A percentile compares a stretch with the other conserved stretches of the same genome.
These are phyloP conservation scores for Sarcophaga variegata DNA, from an alignment of 2,888 invertebrate species.

Conservation along the genomic window DNA sequence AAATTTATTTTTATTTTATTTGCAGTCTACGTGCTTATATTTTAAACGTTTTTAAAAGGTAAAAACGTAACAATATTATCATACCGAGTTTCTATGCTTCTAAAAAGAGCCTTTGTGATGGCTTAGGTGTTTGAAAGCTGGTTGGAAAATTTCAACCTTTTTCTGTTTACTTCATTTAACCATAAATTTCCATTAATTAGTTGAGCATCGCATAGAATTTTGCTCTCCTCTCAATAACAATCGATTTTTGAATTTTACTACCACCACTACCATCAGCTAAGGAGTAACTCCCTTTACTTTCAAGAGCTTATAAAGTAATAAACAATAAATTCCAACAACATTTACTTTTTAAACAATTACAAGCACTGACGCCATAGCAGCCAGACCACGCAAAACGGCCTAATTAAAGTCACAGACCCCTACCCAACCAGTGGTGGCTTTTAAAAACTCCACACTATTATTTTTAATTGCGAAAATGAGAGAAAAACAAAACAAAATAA, in stretches of 20 bases:
- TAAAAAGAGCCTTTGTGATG: too few species aligned
- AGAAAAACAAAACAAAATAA: neutral
- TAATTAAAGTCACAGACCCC: constrained; percentile 37
- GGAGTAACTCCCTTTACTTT: neutral
- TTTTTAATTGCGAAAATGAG: constrained; percentile 44
- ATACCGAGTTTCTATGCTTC: too few species aligned
- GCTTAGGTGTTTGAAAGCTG: too few species aligned
- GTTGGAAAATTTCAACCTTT: neutral
- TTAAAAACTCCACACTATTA: constrained; percentile 3
- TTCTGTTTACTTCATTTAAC: neutral
- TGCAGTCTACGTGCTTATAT: too few species aligned
- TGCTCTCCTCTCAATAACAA: constrained; percentile 5
- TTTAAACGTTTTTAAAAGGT: too few species aligned
- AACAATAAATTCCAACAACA: constrained; percentile 51
- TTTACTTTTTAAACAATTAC: constrained; percentile 31
- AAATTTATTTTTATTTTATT: too few species aligned
- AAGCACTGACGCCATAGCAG: neutral
- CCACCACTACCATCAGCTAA: neutral
- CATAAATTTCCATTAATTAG: constrained; percentile 37
- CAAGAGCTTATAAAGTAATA: constrained; percentile 58
- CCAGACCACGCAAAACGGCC: constrained; percentile 22
- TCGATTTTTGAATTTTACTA: constrained; percentile 18
- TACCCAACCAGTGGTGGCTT: too few species aligned
- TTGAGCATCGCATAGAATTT: neutral
- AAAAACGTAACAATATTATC: too few species aligned